A percentile compares a stretch with the other conserved stretches of the same genome.
phyloP scores from a whole-genome alignment of 2,113 vertebrate species.

The Catharus fuscescens region DNA sequence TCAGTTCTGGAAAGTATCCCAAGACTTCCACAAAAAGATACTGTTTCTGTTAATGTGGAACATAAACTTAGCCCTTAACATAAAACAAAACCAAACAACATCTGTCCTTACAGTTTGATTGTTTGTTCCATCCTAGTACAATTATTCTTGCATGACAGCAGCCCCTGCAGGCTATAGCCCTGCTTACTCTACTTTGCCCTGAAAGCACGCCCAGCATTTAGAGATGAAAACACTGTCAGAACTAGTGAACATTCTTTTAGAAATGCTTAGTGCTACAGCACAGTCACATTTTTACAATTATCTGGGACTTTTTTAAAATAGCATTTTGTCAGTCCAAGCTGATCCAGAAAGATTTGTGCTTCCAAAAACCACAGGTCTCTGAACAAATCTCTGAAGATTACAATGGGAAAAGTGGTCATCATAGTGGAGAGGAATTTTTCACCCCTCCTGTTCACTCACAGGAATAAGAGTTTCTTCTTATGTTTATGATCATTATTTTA shows the following conservation, averaged over 20 bases:
- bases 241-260: not conserved
- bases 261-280: not conserved
- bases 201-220: not conserved
- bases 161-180: slow-evolving; percentile 76
- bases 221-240: slow-evolving; percentile 10
- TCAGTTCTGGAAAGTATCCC: slow-evolving; percentile 73
- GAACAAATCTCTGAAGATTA: not conserved
- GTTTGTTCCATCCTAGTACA: slow-evolving; percentile 50
- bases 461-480: not conserved
- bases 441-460: not conserved
- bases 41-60: slow-evolving; percentile 64
- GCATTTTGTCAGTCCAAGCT: not conserved
- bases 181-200: slow-evolving; percentile 35
- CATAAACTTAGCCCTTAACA: slow-evolving; percentile 73
- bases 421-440: not conserved
- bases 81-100: slow-evolving; percentile 68
- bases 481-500: not conserved
- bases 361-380: not conserved
- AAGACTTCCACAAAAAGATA: slow-evolving; percentile 71
- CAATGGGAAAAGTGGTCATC: not conserved
- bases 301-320: not conserved
- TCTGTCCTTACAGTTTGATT: slow-evolving; percentile 69
- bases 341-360: not conserved
- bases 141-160: slow-evolving; percentile 76
- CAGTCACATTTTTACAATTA: not conserved